Evolutionary conservation across 2,113 vertebrate genomes (phyloP).

Genomic region (Mirounga angustirostris): DNA sequence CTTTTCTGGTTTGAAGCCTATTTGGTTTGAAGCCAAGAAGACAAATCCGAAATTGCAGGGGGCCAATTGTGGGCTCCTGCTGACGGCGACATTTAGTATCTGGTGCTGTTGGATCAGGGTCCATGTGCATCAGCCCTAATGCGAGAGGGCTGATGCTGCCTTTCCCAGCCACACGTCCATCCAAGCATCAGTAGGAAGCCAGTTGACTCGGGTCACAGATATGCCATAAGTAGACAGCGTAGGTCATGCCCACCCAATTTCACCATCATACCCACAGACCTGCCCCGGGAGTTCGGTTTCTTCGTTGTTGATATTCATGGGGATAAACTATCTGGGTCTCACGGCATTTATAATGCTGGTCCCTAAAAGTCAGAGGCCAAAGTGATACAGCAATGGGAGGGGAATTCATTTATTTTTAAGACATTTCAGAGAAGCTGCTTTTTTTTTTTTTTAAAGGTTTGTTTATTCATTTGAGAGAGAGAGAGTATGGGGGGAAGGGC

Average conservation of each 20-base stretch:
- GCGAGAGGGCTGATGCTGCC: background rate
- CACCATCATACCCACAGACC: fast-evolving
- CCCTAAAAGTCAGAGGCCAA: background rate
- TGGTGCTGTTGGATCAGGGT: background rate
- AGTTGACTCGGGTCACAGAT: background rate
- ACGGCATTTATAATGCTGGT: background rate
- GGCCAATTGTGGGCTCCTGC: constrained; percentile 55
- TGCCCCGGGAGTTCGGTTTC: background rate
- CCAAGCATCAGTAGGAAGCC: background rate
- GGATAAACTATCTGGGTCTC: background rate
- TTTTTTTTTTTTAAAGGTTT: background rate
- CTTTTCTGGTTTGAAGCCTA: constrained; percentile 73
- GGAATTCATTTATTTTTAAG: background rate
- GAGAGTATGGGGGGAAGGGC: background rate
- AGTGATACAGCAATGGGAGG: background rate
- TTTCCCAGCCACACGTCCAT: fast-evolving
- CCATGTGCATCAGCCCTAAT: background rate
- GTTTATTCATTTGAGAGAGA: background rate
- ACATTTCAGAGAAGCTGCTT: background rate
- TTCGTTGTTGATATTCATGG: background rate
- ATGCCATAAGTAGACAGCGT: fast-evolving
- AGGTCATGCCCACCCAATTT: fast-evolving
- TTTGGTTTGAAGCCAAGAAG: constrained; percentile 77
- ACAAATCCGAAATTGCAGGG: constrained; percentile 73
- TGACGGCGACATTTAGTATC: background rate